Evolutionary conservation across 1,140 invertebrate species (phyloP).

Genomic region (Melipona quadrifasciata): DNA sequence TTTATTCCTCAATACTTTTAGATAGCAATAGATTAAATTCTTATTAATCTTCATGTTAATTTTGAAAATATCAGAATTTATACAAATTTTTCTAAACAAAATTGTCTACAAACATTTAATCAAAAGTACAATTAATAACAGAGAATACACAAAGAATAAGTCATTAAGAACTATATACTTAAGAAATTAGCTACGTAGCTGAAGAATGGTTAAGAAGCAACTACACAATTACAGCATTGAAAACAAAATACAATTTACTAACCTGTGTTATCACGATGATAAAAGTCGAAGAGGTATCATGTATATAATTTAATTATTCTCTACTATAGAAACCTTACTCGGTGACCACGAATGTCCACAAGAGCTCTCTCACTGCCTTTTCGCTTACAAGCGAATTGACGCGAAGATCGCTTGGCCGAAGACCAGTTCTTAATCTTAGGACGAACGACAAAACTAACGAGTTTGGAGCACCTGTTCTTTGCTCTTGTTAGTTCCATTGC

Average conservation of each 20-base stretch:
- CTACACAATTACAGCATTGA: background rate
- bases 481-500: conserved; percentile 6
- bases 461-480: background rate
- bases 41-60: background rate
- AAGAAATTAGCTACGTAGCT: background rate
- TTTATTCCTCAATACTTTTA: background rate
- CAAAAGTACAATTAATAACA: too few species aligned
- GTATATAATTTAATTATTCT: background rate
- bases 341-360: conserved; percentile 95
- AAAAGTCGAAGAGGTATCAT: too few species aligned
- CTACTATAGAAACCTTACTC: conserved; percentile 91
- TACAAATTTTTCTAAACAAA: background rate
- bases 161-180: background rate
- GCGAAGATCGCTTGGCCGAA: conserved; percentile 98
- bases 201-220: background rate
- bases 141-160: background rate
- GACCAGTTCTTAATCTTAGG: conserved; percentile 76
- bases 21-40: background rate
- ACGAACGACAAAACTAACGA: background rate
- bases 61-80: background rate
- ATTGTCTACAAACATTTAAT: background rate
- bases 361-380: conserved; percentile 92
- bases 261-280: background rate
- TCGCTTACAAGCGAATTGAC: conserved; percentile 97
- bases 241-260: background rate